phyloP scores from a whole-genome alignment of 1,140 invertebrate genomes.

The Drosophila lini region DNA sequence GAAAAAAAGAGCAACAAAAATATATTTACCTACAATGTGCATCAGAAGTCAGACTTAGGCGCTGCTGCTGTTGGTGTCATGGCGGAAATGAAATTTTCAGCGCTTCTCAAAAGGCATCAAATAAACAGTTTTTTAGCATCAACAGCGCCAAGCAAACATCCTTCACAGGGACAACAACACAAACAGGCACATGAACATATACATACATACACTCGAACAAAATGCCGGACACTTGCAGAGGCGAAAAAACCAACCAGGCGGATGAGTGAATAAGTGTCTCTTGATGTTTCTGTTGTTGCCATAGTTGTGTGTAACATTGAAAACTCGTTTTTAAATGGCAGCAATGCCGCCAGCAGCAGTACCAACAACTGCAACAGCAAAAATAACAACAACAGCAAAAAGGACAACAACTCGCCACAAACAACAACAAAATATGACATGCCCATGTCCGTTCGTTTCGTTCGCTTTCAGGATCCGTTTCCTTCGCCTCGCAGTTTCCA shows the following conservation, averaged over 20 bases:
- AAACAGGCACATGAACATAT: conserved; percentile 7
- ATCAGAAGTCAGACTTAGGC: conserved; percentile 19
- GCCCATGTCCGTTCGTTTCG: conserved; percentile 69
- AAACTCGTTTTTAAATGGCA: conserved; percentile 77
- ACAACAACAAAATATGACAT: conserved; percentile 76
- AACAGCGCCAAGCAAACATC: conserved; percentile 51
- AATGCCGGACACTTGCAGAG: conserved; percentile 63
- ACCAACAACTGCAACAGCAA: conserved; percentile 25
- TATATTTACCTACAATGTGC: conserved; percentile 12
- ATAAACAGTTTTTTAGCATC: conserved; percentile 62
- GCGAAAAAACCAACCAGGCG: conserved; percentile 55
- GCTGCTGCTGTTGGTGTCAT: conserved; percentile 63
- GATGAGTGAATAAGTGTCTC: conserved; percentile 72
- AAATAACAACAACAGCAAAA: conserved; percentile 21
- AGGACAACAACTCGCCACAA: conserved; percentile 43
- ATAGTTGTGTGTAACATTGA: conserved; percentile 67
- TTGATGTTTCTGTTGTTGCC: conserved; percentile 49
- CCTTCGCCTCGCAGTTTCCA: conserved; percentile 50
- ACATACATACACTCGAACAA: conserved; percentile 58
- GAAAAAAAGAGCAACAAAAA: conserved; percentile 6
- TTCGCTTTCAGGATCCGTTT: conserved; percentile 68
- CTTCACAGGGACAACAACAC: conserved; percentile 25
- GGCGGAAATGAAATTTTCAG: conserved; percentile 75
- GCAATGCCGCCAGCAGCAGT: conserved; percentile 57
- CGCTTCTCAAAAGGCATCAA: conserved; percentile 39